Evolutionary conservation across 2,113 vertebrate species (phyloP), one percentile per base, ranked within the genome.

Genomic region (Aviceda subcristata): DNA sequence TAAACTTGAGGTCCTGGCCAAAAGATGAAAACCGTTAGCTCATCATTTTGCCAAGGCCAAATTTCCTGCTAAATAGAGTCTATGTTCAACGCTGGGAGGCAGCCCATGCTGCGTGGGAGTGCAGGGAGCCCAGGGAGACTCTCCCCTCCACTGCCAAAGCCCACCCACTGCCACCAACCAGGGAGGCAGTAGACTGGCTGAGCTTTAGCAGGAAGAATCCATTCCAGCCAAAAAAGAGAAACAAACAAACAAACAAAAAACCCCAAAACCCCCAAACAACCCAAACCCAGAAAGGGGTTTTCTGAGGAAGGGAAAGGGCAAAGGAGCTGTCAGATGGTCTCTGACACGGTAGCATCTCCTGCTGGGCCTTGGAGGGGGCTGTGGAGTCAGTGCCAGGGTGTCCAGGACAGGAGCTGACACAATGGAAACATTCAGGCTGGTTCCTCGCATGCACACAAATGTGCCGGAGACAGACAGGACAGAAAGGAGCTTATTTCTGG

Each of bases 401-500:
- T 64, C 60, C 29, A 0, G 91, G 91, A 83, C 71, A 34, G 90
- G 77, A 88, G 96, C 79, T 62, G 92, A 92, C 96, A 96, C 88
- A 94, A 95, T 71, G 64, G 95, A 94, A 88, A 96, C 80, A 66
- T 90, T 94, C 81, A 94, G 48, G 56, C 83, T 43, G 4, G 56
- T n/a, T 71, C 56, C 90, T 95, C 26, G 2, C 85, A 79, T 21
- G 26, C 60, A 80, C 77, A 34, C 5, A 3, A 93, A 90, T 6
- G 1, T 11, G 5, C 63, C 12, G 1, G 79, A 89, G 77, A 53
- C 78, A 60, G 78, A 36, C 95, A 36, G 95, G 85, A 53, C 88
- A 96, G 94, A 96, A 94, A 94, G 71, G 82, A 97, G 92, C 82
- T 95, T 82, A 91, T 64, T 95, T 43, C 92, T 55, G 90, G 53